These are phyloP conservation scores for Ichneumoninae sp. DNA, from an alignment of 2,888 invertebrate genomes.

Conservation along the genomic window DNA sequence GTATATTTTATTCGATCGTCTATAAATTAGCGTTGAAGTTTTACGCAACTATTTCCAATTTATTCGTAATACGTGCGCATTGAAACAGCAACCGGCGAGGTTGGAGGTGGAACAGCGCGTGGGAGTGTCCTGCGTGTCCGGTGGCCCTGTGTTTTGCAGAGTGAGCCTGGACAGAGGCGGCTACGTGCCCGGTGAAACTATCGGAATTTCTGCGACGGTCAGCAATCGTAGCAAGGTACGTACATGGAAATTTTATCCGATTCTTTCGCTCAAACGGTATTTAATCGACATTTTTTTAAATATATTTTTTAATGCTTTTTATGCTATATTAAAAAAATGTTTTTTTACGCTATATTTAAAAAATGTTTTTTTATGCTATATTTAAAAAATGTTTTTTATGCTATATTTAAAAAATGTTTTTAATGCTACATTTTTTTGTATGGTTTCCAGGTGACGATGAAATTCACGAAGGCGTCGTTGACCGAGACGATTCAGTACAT, in stretches of 20 bases:
- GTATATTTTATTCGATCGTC: not conserved
- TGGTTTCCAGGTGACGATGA: conserved; percentile 87
- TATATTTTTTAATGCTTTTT: not conserved
- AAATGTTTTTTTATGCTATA: not conserved
- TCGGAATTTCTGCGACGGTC: conserved; percentile 93
- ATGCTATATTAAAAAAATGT: not conserved
- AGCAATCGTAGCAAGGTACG: conserved; percentile 92
- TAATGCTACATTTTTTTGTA: not conserved
- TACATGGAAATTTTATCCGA: conserved; percentile 3
- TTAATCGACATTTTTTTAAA: no score
- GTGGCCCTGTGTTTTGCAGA: conserved; percentile 94
- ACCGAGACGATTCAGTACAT: conserved; percentile 96
- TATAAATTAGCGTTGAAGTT: conserved; percentile 17
- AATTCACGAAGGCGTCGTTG: conserved; percentile 93
- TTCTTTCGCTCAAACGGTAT: not conserved
- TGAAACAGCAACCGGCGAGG: conserved; percentile 92
- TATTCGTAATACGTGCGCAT: conserved; percentile 29
- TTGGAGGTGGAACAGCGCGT: conserved; percentile 96
- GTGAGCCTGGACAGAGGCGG: conserved; percentile 96
- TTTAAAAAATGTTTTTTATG: not conserved
- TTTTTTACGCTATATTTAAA: no score
- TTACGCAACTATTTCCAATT: conserved; percentile 4
- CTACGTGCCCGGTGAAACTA: conserved; percentile 97
- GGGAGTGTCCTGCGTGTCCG: conserved; percentile 94
- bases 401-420: not conserved